These are phyloP conservation scores for Lacanobia wlatinum DNA, from an alignment of 2,888 invertebrate species.

Conservation along the genomic window DNA sequence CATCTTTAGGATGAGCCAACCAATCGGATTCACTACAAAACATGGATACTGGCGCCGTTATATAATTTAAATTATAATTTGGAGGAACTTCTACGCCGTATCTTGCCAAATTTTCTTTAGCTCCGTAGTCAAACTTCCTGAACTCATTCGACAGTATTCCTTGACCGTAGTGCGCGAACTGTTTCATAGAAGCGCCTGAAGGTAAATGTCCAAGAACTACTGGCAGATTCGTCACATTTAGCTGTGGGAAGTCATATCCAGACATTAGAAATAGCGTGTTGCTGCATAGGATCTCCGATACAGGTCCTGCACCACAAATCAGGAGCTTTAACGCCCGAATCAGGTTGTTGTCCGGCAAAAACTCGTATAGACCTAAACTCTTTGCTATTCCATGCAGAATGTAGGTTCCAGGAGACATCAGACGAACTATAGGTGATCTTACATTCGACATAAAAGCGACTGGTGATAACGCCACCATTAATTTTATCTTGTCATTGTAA, in stretches of 20 bases:
- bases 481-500: constrained; percentile 89
- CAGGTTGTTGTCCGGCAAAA: constrained; percentile 91
- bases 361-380: constrained; percentile 91
- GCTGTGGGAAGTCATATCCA: constrained; percentile 90
- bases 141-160: constrained; percentile 78
- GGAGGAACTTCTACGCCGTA: constrained; percentile 78
- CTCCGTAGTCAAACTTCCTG: constrained; percentile 78
- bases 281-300: constrained; percentile 89
- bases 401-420: constrained; percentile 74
- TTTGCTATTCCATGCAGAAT: constrained; percentile 71
- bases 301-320: constrained; percentile 83
- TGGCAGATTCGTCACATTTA: constrained; percentile 91
- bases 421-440: constrained; percentile 77
- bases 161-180: constrained; percentile 90
- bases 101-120: constrained; percentile 70
- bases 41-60: constrained; percentile 78
- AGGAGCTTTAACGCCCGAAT: constrained; percentile 82
- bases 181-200: constrained; percentile 89
- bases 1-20: constrained; percentile 91
- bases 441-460: constrained; percentile 88
- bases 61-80: constrained; percentile 73
- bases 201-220: constrained; percentile 90
- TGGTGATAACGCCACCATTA: constrained; percentile 91
- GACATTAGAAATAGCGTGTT: constrained; percentile 90
- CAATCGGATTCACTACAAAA: constrained; percentile 91